Conservation (phyloP, 2,113 vertebrate species). For the Neogale vison region DNA sequence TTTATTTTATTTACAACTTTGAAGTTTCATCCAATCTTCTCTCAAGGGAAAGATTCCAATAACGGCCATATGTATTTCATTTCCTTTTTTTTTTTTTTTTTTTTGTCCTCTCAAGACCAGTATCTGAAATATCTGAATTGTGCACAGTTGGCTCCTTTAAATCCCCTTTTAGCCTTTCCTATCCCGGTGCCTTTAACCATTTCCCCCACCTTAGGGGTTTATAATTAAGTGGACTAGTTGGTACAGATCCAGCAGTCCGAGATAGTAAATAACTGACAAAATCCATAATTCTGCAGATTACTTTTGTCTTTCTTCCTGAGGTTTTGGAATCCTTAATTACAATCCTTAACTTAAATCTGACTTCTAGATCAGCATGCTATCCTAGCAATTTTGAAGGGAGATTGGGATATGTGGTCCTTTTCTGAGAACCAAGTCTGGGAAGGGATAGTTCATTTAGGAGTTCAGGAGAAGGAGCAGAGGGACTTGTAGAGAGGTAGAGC, state of each 20-base stretch:
- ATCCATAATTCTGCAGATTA: neutral
- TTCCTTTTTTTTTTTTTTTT: neutral
- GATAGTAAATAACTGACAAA: neutral
- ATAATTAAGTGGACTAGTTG: neutral
- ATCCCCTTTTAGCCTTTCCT: neutral
- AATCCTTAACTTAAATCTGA: neutral
- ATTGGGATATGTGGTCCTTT: neutral
- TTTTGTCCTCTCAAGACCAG: neutral
- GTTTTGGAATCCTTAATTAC: neutral
- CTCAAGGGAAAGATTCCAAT: neutral
- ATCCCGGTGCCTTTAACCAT: neutral
- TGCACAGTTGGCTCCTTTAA: neutral
- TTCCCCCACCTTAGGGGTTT: neutral
- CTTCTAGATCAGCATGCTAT: neutral
- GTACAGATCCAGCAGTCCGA: neutral
- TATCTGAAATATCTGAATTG: neutral
- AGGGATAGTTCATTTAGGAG: neutral
- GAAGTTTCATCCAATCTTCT: neutral
- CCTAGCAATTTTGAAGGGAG: neutral
- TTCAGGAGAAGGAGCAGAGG: neutral
- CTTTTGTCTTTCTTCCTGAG: neutral
- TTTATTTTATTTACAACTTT: constrained; percentile 22
- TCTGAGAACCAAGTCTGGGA: neutral
- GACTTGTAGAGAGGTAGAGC: neutral
- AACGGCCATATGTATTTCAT: neutral